Evolutionary conservation across 1,140 invertebrate species (phyloP).

Genomic region (Microplitis mediator): DNA sequence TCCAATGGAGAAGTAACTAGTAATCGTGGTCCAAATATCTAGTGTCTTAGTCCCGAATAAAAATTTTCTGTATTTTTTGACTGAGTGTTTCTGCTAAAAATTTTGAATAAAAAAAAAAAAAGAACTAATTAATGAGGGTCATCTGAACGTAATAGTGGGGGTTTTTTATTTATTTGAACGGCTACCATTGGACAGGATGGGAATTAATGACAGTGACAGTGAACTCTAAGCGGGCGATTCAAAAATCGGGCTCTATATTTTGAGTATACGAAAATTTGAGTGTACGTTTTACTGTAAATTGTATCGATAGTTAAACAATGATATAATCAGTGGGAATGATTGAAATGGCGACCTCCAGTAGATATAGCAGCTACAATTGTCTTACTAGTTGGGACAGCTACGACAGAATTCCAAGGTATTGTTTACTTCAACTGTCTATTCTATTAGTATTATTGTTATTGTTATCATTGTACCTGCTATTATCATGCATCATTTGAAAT

Average conservation of each 20-base stretch:
- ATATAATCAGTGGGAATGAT: slow-evolving; percentile 36
- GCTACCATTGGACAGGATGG: no score
- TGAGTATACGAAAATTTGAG: no score
- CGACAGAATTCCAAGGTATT: slow-evolving; percentile 84
- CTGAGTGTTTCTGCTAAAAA: slow-evolving; percentile 16
- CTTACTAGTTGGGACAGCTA: slow-evolving; percentile 88
- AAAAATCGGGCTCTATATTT: no score
- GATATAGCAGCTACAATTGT: slow-evolving; percentile 87
- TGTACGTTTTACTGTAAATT: no score
- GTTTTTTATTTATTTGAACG: no score
- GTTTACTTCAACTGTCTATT: background rate
- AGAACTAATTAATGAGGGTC: background rate
- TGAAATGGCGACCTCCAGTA: slow-evolving; percentile 73
- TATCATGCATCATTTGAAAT: no score
- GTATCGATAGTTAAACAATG: slow-evolving; percentile 31
- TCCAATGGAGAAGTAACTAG: slow-evolving; percentile 21
- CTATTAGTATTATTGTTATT: background rate
- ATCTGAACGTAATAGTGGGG: background rate
- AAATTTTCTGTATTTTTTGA: slow-evolving; percentile 42
- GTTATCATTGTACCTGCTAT: background rate
- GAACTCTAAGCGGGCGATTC: background rate
- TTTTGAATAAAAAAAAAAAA: background rate
- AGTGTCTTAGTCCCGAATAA: slow-evolving; percentile 25
- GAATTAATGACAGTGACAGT: background rate
- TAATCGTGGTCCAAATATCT: slow-evolving; percentile 28